Evolutionary conservation across 2,888 invertebrate species (phyloP).

Genomic region (Prosopocoilus inquinatus): DNA sequence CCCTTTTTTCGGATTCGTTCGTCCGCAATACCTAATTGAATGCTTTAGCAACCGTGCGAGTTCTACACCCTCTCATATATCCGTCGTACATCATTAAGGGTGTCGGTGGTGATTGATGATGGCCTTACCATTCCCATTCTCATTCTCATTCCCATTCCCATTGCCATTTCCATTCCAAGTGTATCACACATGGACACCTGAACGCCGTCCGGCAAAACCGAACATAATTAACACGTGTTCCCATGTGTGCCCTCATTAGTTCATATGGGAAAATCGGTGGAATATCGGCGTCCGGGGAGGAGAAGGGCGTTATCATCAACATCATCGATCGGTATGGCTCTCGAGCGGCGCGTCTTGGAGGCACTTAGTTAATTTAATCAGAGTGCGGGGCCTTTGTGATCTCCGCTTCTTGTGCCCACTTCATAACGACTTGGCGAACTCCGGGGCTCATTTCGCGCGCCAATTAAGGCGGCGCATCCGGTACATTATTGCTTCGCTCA

Average conservation of each 20-base stretch:
- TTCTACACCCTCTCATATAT: too few species aligned
- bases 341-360: conserved; percentile 22
- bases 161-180: conserved; percentile 12
- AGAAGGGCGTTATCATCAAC: conserved; percentile 14
- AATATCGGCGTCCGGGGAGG: conserved; percentile 22
- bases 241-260: conserved; percentile 39
- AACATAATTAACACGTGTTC: conserved; percentile 38
- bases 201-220: conserved; percentile 7
- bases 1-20: too few species aligned
- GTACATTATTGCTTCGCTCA: conserved; percentile 15
- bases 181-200: conserved; percentile 22
- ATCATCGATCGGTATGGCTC: conserved; percentile 27
- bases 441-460: conserved; percentile 11
- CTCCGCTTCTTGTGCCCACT: conserved; percentile 11
- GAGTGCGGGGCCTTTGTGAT: conserved; percentile 3
- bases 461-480: conserved; percentile 12
- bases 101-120: conserved; percentile 9
- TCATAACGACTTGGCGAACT: conserved; percentile 22
- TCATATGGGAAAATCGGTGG: conserved; percentile 36
- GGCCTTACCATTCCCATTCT: too few species aligned
- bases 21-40: too few species aligned
- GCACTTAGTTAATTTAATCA: conserved; percentile 30
- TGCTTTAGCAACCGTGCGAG: too few species aligned
- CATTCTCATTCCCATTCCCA: conserved; percentile 4
- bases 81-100: too few species aligned